Percentiles rank a stretch among this genome's conserved stretches.
phyloP scores from a whole-genome alignment of 2,888 invertebrate species.

The Ennomos quercinarius region DNA sequence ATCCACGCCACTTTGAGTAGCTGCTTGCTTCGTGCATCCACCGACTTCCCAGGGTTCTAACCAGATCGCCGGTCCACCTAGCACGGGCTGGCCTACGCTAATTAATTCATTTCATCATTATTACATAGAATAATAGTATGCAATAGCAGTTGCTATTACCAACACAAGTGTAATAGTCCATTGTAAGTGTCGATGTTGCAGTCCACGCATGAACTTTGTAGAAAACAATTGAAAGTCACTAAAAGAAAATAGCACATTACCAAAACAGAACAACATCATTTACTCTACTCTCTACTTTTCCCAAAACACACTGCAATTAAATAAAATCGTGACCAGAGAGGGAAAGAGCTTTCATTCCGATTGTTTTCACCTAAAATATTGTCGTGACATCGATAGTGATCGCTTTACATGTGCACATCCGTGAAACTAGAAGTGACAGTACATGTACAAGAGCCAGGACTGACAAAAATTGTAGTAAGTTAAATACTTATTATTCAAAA shows the following conservation, averaged over 20 bases:
- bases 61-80: no score
- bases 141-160: no score
- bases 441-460: constrained; percentile 12
- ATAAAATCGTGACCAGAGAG: constrained; percentile 37
- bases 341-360: constrained; percentile 45
- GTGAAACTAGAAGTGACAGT: constrained; percentile 62
- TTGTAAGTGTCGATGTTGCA: no score
- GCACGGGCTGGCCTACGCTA: no score
- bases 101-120: no score
- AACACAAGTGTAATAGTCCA: no score
- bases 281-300: constrained; percentile 17
- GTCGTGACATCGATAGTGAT: constrained; percentile 78
- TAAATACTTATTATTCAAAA: no score
- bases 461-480: neutral
- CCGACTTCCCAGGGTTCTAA: no score
- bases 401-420: constrained; percentile 68
- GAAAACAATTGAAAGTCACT: constrained; percentile 11
- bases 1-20: no score
- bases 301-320: constrained; percentile 23
- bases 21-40: no score
- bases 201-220: neutral
- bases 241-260: constrained; percentile 16
- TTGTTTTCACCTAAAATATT: constrained; percentile 65
- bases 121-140: no score
- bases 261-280: constrained; percentile 22